Evolutionary conservation across 2,888 invertebrate genomes (phyloP), one percentile per base, ranked within the genome.

Genomic region (Serrognathus titanus): DNA sequence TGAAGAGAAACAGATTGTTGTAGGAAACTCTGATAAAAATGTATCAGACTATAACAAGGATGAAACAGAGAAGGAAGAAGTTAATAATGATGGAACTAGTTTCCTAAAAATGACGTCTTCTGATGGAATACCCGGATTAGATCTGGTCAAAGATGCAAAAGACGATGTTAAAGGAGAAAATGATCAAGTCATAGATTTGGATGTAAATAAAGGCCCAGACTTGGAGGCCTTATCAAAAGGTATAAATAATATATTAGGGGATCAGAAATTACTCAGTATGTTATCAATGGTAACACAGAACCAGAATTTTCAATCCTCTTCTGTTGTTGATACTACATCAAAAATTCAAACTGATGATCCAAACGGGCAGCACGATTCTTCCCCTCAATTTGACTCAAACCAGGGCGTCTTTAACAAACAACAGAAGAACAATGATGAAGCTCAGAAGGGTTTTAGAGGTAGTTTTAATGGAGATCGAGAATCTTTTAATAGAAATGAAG

Each of bases 41-140:
- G 24, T 31, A 3, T 7, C 1, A 3, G 24, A 31, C 24, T 6
- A 31, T 31, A 31, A 31, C 24, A 31, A 31, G 4, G 24, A 31
- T 31, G 24, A 31, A 31, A 7, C 7, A 31, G 38, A 53, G 46
- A 7, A 48, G 53, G 8, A 43, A 45, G 13, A 66, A 58, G 8
- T 46, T 31, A 48, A 48, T 9, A 58, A 61, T 40, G 52, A 51
- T 39, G 59, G 57, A 8, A 45, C 31, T 9, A 59, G 57, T 7
- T 67, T 67, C 50, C 40, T 68, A 6, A 64, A 65, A 59, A 53
- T 61, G 20, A 58, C 62, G 36, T 57, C 68, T 24, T 67, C 71
- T 50, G 83, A 82, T 66, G 85, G 84, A 41, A 90, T 90, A 69
- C 90, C 90, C 8, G 90, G 90, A 0, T 79, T 90, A 55, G 89